These are phyloP conservation scores for Enteromius unitaeniatus DNA, from an alignment of 2,797 vertebrate genomes.

Conservation along the genomic window DNA sequence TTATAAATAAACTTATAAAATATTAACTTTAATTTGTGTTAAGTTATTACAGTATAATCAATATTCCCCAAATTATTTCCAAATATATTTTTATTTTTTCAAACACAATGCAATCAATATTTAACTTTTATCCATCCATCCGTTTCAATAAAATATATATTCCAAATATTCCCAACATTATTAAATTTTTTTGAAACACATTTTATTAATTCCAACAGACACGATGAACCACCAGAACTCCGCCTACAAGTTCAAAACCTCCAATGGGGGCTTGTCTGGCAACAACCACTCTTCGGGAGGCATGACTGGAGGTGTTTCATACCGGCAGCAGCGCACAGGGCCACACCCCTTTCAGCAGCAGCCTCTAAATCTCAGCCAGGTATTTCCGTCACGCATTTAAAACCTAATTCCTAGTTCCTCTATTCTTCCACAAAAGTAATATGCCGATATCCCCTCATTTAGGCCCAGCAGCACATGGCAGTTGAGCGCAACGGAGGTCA, in stretches of 20 bases:
- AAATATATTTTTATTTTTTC: background rate
- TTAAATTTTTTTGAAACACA: background rate
- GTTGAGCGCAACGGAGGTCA: constrained; percentile 88
- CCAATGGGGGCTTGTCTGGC: constrained; percentile 86
- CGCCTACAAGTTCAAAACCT: constrained; percentile 93
- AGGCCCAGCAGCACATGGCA: constrained; percentile 95
- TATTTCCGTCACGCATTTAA: constrained; percentile 61
- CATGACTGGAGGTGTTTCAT: constrained; percentile 82
- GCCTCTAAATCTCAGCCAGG: constrained; percentile 99
- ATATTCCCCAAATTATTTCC: background rate
- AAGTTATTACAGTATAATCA: background rate
- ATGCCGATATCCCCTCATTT: constrained; percentile 44
- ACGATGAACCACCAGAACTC: constrained; percentile 90
- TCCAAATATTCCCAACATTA: background rate
- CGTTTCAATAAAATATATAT: background rate
- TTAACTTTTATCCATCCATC: background rate
- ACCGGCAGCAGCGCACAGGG: constrained; percentile 91
- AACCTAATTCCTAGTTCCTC: background rate
- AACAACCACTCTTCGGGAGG: constrained; percentile 89
- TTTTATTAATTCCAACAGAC: constrained; percentile 71
- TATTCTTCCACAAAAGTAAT: background rate
- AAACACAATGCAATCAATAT: background rate
- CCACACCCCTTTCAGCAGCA: constrained; percentile 95
- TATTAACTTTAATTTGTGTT: background rate
- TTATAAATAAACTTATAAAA: too few relatives aligned